Conservation (phyloP, 2,888 invertebrate species). For the Sinotaia quadrata region DNA sequence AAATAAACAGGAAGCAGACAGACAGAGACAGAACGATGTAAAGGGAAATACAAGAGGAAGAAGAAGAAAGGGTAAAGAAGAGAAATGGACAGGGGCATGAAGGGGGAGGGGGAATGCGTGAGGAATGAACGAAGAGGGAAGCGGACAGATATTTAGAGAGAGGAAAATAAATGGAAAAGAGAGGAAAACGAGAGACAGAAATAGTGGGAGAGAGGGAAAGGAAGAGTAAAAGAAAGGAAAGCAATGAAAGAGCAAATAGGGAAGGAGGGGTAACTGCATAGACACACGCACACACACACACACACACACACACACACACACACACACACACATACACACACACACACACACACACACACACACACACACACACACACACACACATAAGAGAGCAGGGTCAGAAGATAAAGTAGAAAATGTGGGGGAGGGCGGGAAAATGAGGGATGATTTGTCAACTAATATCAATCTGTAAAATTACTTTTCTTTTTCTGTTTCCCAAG, state of each 20-base stretch:
- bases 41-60: not conserved
- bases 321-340: conserved; percentile 11
- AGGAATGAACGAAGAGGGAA: not conserved
- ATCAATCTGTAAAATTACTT: no score
- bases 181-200: not conserved
- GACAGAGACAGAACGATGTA: conserved; percentile 10
- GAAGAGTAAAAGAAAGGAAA: not conserved
- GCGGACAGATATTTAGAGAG: not conserved
- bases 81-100: conserved; percentile 3
- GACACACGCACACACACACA: conserved; percentile 1
- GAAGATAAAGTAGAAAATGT: not conserved
- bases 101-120: conserved; percentile 4
- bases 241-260: not conserved
- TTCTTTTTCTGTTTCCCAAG: no score
- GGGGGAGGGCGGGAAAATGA: no score
- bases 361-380: not conserved
- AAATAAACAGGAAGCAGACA: not conserved
- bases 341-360: conserved; percentile 6
- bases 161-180: not conserved
- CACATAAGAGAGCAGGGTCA: not conserved
- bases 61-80: not conserved
- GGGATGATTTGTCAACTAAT: no score
- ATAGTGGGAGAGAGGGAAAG: not conserved
- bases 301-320: conserved; percentile 20
- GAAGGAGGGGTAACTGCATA: not conserved